Evolutionary conservation across 2,113 vertebrate species (phyloP).

Genomic region (Eulemur macaco): DNA sequence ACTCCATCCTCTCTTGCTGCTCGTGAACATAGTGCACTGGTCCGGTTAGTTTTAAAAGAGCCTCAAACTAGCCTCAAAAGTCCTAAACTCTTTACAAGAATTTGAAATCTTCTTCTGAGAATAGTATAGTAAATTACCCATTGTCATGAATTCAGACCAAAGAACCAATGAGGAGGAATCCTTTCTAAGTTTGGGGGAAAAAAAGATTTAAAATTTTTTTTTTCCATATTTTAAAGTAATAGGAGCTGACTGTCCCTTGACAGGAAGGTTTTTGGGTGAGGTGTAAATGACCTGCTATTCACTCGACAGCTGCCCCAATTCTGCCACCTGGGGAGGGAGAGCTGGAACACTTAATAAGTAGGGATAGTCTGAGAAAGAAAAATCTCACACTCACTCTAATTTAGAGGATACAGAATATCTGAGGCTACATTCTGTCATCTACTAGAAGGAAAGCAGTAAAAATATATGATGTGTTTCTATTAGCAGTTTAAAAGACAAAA

Average conservation of each 20-base stretch:
- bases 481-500: not conserved
- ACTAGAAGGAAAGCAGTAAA: not conserved
- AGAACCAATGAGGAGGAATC: not conserved
- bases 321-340: not conserved
- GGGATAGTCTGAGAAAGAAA: not conserved
- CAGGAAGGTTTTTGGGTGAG: not conserved
- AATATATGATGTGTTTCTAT: not conserved
- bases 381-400: not conserved
- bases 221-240: slow-evolving; percentile 5
- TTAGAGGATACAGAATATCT: not conserved
- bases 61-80: not conserved
- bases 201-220: not conserved
- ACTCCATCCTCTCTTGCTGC: not conserved
- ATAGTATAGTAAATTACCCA: not conserved
- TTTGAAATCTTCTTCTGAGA: slow-evolving; percentile 28
- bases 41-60: not conserved
- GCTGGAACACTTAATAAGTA: not conserved
- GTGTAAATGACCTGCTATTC: not conserved
- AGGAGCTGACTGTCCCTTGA: not conserved
- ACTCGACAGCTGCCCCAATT: not conserved
- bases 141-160: not conserved
- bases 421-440: not conserved
- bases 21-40: not conserved
- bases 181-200: not conserved
- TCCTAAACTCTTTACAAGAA: not conserved